A percentile compares a stretch with the other conserved stretches of the same genome.
Evolutionary conservation across 2,888 invertebrate species (phyloP).

Genomic region (Smittia aterrima): DNA sequence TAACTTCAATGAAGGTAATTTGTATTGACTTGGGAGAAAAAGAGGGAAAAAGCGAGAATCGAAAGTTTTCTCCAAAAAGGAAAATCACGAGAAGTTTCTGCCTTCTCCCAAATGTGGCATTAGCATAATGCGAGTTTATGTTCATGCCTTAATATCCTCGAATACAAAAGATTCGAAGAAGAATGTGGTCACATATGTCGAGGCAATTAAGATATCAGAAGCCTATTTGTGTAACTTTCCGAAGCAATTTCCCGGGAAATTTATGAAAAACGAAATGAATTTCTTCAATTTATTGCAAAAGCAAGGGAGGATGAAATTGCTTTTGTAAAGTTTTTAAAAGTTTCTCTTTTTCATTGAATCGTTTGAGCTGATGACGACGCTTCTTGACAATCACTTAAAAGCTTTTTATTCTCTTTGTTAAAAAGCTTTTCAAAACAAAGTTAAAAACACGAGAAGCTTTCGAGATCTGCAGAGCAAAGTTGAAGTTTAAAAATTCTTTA

Average conservation of each 20-base stretch:
- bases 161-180: conserved; percentile 5
- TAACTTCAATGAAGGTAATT: conserved; percentile 31
- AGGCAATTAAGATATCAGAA: conserved; percentile 30
- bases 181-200: conserved; percentile 10
- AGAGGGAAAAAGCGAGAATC: not conserved
- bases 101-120: not conserved
- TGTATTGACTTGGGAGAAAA: conserved; percentile 9
- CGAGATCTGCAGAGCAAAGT: too few relatives aligned
- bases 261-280: too few relatives aligned
- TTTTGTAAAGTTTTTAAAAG: too few relatives aligned
- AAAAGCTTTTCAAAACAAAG: too few relatives aligned
- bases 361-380: too few relatives aligned
- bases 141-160: not conserved
- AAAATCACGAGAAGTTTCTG: not conserved
- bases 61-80: not conserved
- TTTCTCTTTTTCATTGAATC: too few relatives aligned
- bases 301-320: too few relatives aligned
- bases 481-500: too few relatives aligned
- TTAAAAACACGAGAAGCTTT: too few relatives aligned
- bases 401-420: too few relatives aligned
- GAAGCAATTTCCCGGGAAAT: not conserved
- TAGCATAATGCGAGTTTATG: conserved; percentile 29
- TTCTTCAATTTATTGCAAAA: too few relatives aligned
- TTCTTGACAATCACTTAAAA: too few relatives aligned
- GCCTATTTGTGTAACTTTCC: not conserved